A percentile compares a stretch with the other conserved stretches of the same genome.
phyloP scores from a whole-genome alignment of 2,888 invertebrate genomes.

The Matsumyia berberina region DNA sequence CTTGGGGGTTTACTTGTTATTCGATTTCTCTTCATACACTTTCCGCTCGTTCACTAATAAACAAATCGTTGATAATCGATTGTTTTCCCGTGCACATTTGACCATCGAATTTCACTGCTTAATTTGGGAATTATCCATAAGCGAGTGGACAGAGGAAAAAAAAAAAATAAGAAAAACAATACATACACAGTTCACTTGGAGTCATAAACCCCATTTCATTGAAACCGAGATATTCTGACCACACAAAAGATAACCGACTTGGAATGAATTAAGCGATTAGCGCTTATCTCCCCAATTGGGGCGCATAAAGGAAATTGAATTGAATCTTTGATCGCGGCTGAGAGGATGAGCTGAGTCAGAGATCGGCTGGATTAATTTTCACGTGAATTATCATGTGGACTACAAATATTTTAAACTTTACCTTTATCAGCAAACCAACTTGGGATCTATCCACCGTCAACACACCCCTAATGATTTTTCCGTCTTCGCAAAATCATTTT shows the following conservation, averaged over 20 bases:
- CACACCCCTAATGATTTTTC: conserved; percentile 75
- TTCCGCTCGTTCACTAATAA: conserved; percentile 6
- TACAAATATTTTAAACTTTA: conserved; percentile 26
- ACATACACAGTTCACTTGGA: conserved; percentile 28
- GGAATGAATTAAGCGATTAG: conserved; percentile 47
- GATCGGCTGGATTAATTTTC: neutral
- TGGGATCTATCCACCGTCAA: conserved; percentile 64
- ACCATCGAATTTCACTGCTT: too few relatives aligned
- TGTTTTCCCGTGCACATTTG: neutral
- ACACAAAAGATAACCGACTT: conserved; percentile 39
- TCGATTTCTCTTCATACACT: neutral
- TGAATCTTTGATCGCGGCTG: conserved; percentile 19
- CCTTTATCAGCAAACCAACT: conserved; percentile 74
- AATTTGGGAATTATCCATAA: conserved; percentile 34
- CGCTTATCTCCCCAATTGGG: conserved; percentile 52
- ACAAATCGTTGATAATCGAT: conserved; percentile 45
- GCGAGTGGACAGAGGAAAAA: conserved; percentile 1
- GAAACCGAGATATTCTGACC: conserved; percentile 3
- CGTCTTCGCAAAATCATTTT: conserved; percentile 71
- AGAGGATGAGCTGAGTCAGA: conserved; percentile 26
- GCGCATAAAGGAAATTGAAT: conserved; percentile 30
- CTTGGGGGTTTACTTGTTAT: too few relatives aligned
- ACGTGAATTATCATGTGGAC: neutral
- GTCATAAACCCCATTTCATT: conserved; percentile 31
- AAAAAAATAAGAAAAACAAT: conserved; percentile 2